Evolutionary conservation across 2,113 vertebrate species (phyloP).

Genomic region (human (Homo sapiens)): DNA sequence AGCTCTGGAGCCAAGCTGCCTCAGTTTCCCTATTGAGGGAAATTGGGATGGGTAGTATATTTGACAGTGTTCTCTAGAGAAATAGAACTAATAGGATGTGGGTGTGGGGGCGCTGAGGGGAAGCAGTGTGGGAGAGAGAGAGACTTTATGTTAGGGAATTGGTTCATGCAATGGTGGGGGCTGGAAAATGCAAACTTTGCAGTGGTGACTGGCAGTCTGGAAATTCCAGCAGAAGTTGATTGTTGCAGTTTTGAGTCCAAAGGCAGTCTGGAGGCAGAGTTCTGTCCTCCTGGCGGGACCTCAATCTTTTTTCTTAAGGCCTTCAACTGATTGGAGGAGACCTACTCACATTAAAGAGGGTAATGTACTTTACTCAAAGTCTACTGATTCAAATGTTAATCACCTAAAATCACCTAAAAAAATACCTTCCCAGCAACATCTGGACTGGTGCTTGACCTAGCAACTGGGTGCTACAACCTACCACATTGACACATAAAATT

Average conservation of each 20-base stretch:
- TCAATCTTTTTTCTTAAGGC: neutral
- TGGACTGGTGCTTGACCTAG: too few relatives aligned
- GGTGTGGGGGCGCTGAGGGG: neutral
- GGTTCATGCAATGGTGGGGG: neutral
- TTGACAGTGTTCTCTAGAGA: neutral
- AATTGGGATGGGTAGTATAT: neutral
- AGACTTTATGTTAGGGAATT: neutral
- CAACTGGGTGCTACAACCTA: neutral
- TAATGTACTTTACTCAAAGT: neutral
- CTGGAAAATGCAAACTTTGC: neutral
- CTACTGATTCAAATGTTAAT: neutral
- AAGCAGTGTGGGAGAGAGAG: too few relatives aligned
- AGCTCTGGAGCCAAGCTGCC: neutral
- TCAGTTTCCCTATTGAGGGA: neutral
- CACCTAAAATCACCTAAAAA: neutral
- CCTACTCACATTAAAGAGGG: neutral
- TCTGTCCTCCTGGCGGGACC: neutral
- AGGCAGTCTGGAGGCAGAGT: neutral
- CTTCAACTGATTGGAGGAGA: neutral
- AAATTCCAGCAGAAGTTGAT: neutral
- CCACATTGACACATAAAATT: neutral
- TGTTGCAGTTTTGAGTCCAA: neutral
- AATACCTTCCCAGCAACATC: neutral
- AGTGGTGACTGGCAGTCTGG: neutral
- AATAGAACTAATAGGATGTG: neutral